Conservation (phyloP, 2,888 invertebrate genomes). For the Eudemis profundana region DNA sequence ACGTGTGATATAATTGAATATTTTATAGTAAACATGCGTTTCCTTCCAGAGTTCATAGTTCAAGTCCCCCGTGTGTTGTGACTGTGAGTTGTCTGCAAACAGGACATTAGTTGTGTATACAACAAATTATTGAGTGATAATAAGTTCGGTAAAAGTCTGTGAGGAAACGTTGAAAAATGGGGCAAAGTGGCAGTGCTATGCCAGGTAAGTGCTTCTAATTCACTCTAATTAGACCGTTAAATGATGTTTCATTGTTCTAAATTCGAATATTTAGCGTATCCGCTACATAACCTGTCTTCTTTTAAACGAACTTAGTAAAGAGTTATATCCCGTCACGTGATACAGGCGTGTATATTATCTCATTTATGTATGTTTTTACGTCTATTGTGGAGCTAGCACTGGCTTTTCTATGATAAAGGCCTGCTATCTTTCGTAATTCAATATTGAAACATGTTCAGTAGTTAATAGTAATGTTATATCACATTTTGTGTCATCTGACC, state of each 20-base stretch:
- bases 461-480: background rate
- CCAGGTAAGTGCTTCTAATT: slow-evolving; percentile 72
- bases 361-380: slow-evolving; percentile 7
- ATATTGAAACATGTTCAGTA: background rate
- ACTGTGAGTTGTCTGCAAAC: slow-evolving; percentile 48
- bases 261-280: slow-evolving; percentile 49
- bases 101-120: slow-evolving; percentile 56
- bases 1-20: slow-evolving; percentile 52
- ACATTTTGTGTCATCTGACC: background rate
- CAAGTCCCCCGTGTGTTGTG: slow-evolving; percentile 60
- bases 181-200: slow-evolving; percentile 76
- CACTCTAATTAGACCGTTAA: slow-evolving; percentile 51
- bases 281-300: slow-evolving; percentile 46
- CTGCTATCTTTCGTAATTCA: background rate
- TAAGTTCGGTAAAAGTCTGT: slow-evolving; percentile 46
- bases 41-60: slow-evolving; percentile 65
- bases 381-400: slow-evolving; percentile 4
- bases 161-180: slow-evolving; percentile 62
- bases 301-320: slow-evolving; percentile 7
- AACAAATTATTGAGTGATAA: slow-evolving; percentile 52
- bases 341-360: slow-evolving; percentile 18
- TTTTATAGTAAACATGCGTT: slow-evolving; percentile 62
- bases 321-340: slow-evolving; percentile 30
- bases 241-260: slow-evolving; percentile 62
- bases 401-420: slow-evolving; percentile 9